phyloP scores from a whole-genome alignment of 1,140 invertebrate genomes.

The Diprion similis region DNA sequence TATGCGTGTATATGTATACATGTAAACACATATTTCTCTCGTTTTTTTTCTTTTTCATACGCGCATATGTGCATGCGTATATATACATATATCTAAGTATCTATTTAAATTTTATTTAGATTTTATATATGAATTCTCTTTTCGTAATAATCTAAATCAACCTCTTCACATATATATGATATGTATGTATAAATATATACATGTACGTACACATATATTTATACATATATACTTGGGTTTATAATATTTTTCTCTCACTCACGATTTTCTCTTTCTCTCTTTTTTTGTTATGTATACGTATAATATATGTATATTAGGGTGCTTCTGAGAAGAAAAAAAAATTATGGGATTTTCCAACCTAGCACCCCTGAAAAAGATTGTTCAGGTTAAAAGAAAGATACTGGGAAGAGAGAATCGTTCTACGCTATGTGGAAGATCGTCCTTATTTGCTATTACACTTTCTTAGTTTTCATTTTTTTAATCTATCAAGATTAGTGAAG shows the following conservation, averaged over 20 bases:
- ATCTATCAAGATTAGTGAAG: too few species aligned
- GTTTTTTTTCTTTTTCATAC: constrained; percentile 30
- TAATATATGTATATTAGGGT: too few species aligned
- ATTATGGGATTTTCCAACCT: too few species aligned
- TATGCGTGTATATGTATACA: constrained; percentile 20
- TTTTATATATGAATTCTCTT: constrained; percentile 48
- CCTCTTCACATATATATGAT: constrained; percentile 24
- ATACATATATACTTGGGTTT: constrained; percentile 13
- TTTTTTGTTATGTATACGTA: constrained; percentile 24
- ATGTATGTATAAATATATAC: constrained; percentile 18
- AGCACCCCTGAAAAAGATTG: too few species aligned
- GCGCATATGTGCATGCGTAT: constrained; percentile 27
- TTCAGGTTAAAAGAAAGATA: too few species aligned
- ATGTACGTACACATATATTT: constrained; percentile 15
- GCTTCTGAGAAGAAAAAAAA: too few species aligned
- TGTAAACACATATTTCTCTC: not conserved
- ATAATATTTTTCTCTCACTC: too few species aligned
- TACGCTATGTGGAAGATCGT: too few species aligned
- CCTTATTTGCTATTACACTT: too few species aligned
- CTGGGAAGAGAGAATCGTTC: too few species aligned
- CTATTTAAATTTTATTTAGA: constrained; percentile 37
- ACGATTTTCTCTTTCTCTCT: constrained; percentile 32
- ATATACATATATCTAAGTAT: constrained; percentile 34
- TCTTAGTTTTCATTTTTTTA: too few species aligned
- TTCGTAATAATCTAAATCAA: constrained; percentile 46